Evolutionary conservation across 2,888 invertebrate species (phyloP).

Genomic region (Xestia rhomboidea): DNA sequence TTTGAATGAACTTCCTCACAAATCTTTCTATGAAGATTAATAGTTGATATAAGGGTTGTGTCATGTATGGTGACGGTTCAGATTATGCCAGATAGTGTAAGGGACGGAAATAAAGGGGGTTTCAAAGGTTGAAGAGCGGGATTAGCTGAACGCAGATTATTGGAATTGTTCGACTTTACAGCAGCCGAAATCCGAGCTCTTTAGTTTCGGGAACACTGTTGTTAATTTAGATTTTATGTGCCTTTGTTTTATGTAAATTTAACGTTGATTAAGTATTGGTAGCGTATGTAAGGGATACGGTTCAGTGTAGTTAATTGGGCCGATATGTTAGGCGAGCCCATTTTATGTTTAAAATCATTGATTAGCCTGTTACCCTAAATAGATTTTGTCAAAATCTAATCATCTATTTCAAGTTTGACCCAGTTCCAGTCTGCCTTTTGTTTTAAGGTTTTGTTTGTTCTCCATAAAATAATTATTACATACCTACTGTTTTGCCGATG

Average conservation of each 20-base stretch:
- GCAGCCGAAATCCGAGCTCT: slow-evolving; percentile 65
- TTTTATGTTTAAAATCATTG: slow-evolving; percentile 31
- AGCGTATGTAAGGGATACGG: slow-evolving; percentile 33
- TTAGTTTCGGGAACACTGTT: slow-evolving; percentile 68
- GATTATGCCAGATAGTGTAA: slow-evolving; percentile 70
- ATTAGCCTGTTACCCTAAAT: slow-evolving; percentile 20
- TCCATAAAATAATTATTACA: not conserved
- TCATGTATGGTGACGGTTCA: slow-evolving; percentile 66
- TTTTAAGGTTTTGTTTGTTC: not conserved
- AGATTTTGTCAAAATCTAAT: not conserved
- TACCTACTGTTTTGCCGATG: not conserved
- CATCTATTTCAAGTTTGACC: not conserved
- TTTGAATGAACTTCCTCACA: slow-evolving; percentile 62
- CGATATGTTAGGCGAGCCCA: slow-evolving; percentile 29
- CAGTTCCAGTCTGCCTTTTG: not conserved
- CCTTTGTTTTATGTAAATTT: slow-evolving; percentile 64
- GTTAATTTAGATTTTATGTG: slow-evolving; percentile 67
- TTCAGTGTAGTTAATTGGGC: slow-evolving; percentile 39
- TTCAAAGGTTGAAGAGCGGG: slow-evolving; percentile 73
- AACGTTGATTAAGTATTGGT: slow-evolving; percentile 60
- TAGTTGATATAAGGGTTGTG: slow-evolving; percentile 14
- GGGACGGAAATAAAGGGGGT: slow-evolving; percentile 75
- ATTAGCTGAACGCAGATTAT: slow-evolving; percentile 77
- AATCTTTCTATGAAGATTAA: slow-evolving; percentile 17
- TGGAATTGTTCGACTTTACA: slow-evolving; percentile 79